phyloP scores from a whole-genome alignment of 2,797 vertebrate genomes.

The Poeciliopsis turneri region DNA sequence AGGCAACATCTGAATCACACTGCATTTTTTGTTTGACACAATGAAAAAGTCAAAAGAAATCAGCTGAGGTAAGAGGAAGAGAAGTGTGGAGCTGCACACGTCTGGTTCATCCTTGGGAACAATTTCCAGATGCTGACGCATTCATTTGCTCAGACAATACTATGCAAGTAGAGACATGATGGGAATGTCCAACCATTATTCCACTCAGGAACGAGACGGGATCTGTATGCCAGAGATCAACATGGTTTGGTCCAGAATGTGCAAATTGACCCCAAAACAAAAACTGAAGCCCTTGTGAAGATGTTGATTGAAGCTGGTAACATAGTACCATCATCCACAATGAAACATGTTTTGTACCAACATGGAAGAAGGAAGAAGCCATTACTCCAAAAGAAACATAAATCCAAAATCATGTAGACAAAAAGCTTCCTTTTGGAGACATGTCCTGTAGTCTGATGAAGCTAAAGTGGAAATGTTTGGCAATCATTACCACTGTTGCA shows the following conservation, averaged over 20 bases:
- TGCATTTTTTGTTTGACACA: not conserved
- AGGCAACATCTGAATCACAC: not conserved
- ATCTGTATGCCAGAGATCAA: not conserved
- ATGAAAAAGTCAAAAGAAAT: not conserved
- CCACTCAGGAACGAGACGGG: not conserved
- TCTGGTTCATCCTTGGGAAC: not conserved
- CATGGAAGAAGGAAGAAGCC: not conserved
- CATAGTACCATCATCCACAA: too few relatives aligned
- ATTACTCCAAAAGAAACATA: not conserved
- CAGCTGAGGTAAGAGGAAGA: not conserved
- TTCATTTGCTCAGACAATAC: not conserved
- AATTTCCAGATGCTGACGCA: not conserved
- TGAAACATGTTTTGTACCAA: too few relatives aligned
- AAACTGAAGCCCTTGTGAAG: too few relatives aligned
- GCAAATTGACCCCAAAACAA: too few relatives aligned
- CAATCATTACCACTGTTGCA: too few relatives aligned
- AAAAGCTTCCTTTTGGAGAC: too few relatives aligned
- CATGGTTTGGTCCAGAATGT: too few relatives aligned
- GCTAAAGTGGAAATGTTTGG: too few relatives aligned
- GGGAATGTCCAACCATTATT: not conserved
- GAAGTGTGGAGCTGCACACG: not conserved
- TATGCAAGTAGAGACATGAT: not conserved
- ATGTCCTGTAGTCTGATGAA: too few relatives aligned
- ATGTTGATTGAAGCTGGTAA: too few relatives aligned
- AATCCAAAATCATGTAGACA: too few relatives aligned